A percentile compares a stretch with the other conserved stretches of the same genome.
Evolutionary conservation across 2,888 invertebrate species (phyloP).

Genomic region (Frankliniella intonsa): DNA sequence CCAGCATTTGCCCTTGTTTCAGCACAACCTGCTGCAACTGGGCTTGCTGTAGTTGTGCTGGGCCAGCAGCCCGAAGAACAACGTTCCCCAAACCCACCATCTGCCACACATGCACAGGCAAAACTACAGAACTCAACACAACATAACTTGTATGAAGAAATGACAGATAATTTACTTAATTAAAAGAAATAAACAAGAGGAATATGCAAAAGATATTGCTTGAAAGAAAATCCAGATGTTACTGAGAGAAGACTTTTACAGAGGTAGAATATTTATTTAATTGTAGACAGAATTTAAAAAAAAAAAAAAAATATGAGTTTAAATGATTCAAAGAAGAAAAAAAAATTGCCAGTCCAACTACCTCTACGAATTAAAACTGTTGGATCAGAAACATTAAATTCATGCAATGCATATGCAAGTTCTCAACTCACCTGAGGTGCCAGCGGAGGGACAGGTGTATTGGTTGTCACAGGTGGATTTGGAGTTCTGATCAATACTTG

Average conservation of each 20-base stretch:
- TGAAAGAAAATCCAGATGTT: too few relatives aligned
- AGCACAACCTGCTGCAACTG: conserved; percentile 45
- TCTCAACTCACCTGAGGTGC: not conserved
- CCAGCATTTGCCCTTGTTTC: not conserved
- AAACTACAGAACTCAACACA: not conserved
- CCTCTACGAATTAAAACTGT: not conserved
- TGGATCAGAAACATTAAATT: too few relatives aligned
- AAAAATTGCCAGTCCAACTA: not conserved
- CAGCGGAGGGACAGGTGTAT: not conserved
- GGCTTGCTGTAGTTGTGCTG: conserved; percentile 49
- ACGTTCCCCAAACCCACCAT: conserved; percentile 22
- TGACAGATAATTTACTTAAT: not conserved
- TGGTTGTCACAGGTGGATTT: conserved; percentile 44
- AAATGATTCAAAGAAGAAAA: too few relatives aligned
- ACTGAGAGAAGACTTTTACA: too few relatives aligned
- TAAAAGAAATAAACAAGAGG: not conserved
- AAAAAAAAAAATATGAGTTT: too few relatives aligned
- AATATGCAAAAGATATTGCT: not conserved
- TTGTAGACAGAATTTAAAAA: too few relatives aligned
- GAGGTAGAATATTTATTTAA: too few relatives aligned
- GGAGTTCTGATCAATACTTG: conserved; percentile 76
- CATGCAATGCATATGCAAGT: too few relatives aligned
- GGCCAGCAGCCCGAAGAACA: not conserved
- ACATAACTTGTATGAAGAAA: not conserved
- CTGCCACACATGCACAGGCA: conserved; percentile 21